Evolutionary conservation across 2,888 invertebrate species (phyloP).

Genomic region (Harpalus rubripes): DNA sequence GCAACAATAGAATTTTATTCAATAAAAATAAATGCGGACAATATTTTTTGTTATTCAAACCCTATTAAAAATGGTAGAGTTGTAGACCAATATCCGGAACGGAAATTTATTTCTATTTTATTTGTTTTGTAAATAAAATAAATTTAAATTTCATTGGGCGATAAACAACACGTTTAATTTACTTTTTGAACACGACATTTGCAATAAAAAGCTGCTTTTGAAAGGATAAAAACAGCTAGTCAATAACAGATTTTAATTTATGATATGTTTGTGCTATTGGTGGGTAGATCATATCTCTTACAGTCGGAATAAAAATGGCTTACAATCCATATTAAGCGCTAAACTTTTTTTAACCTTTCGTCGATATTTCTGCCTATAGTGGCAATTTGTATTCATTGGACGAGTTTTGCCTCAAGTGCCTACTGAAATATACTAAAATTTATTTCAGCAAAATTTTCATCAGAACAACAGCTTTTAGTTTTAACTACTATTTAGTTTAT

Average conservation of each 20-base stretch:
- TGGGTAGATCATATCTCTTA: background rate
- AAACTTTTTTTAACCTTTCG: background rate
- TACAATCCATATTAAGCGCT: background rate
- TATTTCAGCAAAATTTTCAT: background rate
- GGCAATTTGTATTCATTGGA: no score
- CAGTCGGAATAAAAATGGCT: background rate
- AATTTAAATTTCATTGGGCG: background rate
- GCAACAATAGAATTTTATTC: background rate
- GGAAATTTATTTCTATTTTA: background rate
- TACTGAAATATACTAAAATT: no score
- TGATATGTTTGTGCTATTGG: conserved; percentile 16
- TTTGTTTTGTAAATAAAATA: conserved; percentile 7
- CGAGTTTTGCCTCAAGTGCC: no score
- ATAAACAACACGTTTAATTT: conserved; percentile 11
- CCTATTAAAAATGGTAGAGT: background rate
- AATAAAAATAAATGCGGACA: background rate
- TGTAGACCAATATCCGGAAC: background rate
- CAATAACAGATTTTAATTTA: conserved; percentile 49
- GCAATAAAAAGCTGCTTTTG: conserved; percentile 6
- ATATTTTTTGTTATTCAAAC: background rate
- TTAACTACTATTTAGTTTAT: background rate
- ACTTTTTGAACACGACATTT: conserved; percentile 4
- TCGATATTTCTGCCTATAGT: background rate
- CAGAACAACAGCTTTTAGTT: background rate
- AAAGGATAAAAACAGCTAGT: conserved; percentile 21